Conservation (phyloP, 2,113 vertebrate species). For the Illadopsis cleaveri region DNA sequence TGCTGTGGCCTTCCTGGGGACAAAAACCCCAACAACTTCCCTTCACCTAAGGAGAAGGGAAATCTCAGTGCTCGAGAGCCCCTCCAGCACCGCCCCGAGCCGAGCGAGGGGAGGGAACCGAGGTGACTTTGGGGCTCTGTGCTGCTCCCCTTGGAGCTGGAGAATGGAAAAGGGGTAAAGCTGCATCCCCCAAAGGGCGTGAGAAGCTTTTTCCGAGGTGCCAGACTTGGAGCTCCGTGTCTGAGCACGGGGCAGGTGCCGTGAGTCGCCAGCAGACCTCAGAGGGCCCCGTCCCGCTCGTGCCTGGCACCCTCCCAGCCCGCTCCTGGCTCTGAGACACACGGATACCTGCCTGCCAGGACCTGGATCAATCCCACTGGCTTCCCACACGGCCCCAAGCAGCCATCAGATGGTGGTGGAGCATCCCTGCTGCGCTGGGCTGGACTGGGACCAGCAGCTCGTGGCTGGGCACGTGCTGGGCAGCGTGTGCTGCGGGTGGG, state of each 20-base stretch:
- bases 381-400: not conserved
- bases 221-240: not conserved
- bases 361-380: not conserved
- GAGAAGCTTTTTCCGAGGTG: not conserved
- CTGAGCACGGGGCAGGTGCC: not conserved
- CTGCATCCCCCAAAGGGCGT: fast-evolving
- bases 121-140: not conserved
- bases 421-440: not conserved
- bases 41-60: not conserved
- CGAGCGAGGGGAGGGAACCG: fast-evolving
- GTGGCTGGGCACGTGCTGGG: not conserved
- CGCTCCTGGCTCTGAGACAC: not conserved
- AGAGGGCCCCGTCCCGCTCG: not conserved
- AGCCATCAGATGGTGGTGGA: not conserved
- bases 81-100: not conserved
- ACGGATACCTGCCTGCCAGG: not conserved
- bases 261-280: not conserved
- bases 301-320: not conserved
- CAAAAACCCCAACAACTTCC: not conserved
- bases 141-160: not conserved
- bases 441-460: not conserved
- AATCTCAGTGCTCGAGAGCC: not conserved
- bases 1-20: not conserved
- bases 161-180: not conserved
- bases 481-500: not conserved